phyloP scores from a whole-genome alignment of 2,888 invertebrate species.

The Standfussiana lucernea region DNA sequence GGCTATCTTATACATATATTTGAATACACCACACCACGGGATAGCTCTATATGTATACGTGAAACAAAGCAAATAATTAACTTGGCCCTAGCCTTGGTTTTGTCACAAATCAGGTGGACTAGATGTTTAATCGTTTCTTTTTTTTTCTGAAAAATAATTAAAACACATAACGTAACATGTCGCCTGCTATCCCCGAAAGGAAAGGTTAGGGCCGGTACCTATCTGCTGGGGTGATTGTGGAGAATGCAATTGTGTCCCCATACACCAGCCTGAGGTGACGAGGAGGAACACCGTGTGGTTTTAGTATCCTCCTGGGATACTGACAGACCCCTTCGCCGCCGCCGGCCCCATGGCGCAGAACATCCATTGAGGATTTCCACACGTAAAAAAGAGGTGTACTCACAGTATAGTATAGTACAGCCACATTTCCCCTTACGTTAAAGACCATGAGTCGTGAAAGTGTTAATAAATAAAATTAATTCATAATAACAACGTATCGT shows the following conservation, averaged over 20 bases:
- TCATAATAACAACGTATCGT: too few species aligned
- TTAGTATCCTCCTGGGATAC: not conserved
- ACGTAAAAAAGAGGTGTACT: not conserved
- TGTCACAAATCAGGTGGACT: slow-evolving; percentile 25
- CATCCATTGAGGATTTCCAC: not conserved
- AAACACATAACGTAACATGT: too few species aligned
- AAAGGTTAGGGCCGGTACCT: not conserved
- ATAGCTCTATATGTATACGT: slow-evolving; percentile 3
- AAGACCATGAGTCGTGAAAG: not conserved
- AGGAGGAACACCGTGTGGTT: not conserved
- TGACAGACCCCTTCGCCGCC: not conserved
- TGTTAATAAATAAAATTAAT: too few species aligned
- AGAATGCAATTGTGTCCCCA: not conserved
- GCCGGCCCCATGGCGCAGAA: too few species aligned
- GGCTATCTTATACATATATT: slow-evolving; percentile 50
- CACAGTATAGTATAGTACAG: not conserved
- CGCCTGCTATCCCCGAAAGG: not conserved
- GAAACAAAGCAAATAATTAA: slow-evolving; percentile 54
- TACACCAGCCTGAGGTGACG: not conserved
- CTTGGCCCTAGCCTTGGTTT: slow-evolving; percentile 34
- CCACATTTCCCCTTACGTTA: not conserved
- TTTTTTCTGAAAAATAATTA: too few species aligned
- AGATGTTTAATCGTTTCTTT: not conserved
- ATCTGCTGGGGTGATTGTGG: not conserved
- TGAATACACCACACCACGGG: slow-evolving; percentile 28